Evolutionary conservation across 2,113 vertebrate species (phyloP).

Genomic region (Pelodiscus sinensis): DNA sequence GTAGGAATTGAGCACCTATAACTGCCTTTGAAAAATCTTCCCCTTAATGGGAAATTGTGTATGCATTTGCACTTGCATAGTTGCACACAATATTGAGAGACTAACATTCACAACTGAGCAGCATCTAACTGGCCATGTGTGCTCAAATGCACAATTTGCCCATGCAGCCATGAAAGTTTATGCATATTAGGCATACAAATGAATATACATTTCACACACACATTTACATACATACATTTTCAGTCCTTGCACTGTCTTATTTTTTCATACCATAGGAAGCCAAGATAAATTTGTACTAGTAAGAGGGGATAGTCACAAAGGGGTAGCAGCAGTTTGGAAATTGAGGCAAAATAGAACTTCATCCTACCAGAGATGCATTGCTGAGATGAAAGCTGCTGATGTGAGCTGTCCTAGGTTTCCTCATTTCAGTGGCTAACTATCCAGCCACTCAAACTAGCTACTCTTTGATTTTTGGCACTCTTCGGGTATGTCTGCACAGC

Average conservation of each 20-base stretch:
- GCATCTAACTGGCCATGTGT: fast-evolving
- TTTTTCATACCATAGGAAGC: background rate
- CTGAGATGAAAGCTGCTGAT: slow-evolving; percentile 1
- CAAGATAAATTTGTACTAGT: background rate
- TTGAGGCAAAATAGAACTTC: background rate
- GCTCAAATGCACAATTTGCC: background rate
- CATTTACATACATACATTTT: fast-evolving
- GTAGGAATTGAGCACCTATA: background rate
- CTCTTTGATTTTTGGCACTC: background rate
- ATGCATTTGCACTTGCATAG: fast-evolving
- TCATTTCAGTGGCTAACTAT: background rate
- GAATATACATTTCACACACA: fast-evolving
- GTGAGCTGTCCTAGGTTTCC: background rate
- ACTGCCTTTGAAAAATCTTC: fast-evolving
- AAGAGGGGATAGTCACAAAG: background rate
- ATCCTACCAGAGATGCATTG: slow-evolving; percentile 1
- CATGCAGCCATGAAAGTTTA: fast-evolving
- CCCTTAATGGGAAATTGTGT: fast-evolving
- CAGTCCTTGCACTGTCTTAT: background rate
- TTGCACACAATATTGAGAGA: fast-evolving
- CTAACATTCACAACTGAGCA: fast-evolving
- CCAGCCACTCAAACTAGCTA: background rate
- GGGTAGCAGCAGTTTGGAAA: background rate
- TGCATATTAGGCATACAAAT: background rate
- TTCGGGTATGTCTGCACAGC: too few species aligned